Base-by-base conservation (phyloP, 2,888 invertebrate species). In the Chymomyza amoena region DNA sequence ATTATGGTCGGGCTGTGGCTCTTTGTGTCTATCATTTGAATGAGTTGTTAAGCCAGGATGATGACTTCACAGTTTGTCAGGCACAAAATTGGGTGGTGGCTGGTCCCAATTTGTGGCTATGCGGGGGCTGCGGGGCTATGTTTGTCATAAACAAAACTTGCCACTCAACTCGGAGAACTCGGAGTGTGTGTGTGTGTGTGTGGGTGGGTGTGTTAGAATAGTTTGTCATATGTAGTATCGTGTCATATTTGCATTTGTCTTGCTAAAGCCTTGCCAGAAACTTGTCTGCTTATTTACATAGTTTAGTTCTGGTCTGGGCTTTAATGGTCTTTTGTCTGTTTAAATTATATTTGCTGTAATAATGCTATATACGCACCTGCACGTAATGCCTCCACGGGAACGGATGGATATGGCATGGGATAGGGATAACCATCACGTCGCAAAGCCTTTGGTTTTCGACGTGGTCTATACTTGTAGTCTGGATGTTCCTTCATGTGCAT, bases 401-500 rank as follows among this genome's bases (percentile, higher is more conserved):
- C 97, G 77, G 97, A 97, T 16, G 97, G 97, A 91, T 97, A 97
- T 28, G 97, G 97, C 92, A 97, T 96, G 76, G 97, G 96, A 93
- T 97, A 97, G 0, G 97, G 97, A 90, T 97, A 97, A 16, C 97
- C 97, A 91, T 97, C 97, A 92, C 97, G 97, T 90, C 97, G 93
- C 78, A 96, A 90, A 51, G 96, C 96, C 92, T 97, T 97, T 62
- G 97, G 97, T 92, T 97, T 97, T 92, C 97, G 94, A 89, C 97
- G 92, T 16, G 97, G 97, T 80, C 97, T 92, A 93, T 98, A 98
- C 92, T 98, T 98, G 93, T 97, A 97, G 93, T 97, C 97, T 0
- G 97, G 97, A 91, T 98, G 97, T 84, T 97, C 97, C 92, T 97
- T 97, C 97, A 97, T 98, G 93, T 98, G 97, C 94, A 96, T 95